These are phyloP conservation scores for Macaria notata DNA, from an alignment of 2,888 invertebrate genomes.

Conservation along the genomic window DNA sequence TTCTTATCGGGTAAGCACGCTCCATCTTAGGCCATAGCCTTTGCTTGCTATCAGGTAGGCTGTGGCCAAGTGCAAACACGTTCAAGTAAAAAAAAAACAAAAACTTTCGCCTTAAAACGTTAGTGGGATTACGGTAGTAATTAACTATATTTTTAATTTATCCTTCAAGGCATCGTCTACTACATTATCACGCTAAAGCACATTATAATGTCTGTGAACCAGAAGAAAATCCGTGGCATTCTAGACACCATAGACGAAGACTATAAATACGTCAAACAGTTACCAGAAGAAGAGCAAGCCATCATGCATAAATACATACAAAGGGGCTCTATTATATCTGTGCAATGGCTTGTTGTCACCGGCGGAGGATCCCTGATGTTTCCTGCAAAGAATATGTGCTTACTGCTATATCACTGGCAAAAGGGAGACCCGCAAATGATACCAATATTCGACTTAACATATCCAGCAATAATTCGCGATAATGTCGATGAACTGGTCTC, in stretches of 20 bases:
- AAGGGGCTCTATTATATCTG: slow-evolving; percentile 38
- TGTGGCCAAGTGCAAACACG: no score
- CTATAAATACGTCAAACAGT: slow-evolving; percentile 31
- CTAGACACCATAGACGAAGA: slow-evolving; percentile 45
- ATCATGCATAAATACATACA: slow-evolving; percentile 38
- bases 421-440: slow-evolving; percentile 37
- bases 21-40: no score
- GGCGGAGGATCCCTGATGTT: slow-evolving; percentile 15
- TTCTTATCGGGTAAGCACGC: no score
- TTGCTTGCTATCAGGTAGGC: no score
- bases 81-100: no score
- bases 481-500: slow-evolving; percentile 35
- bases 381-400: slow-evolving; percentile 30
- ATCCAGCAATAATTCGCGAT: slow-evolving; percentile 41
- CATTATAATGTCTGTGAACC: slow-evolving; percentile 37
- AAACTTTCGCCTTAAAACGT: no score
- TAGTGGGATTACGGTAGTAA: no score
- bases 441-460: slow-evolving; percentile 39
- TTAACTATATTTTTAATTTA: no score
- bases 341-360: slow-evolving; percentile 40
- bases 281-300: slow-evolving; percentile 34
- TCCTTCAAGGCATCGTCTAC: slow-evolving; percentile 14
- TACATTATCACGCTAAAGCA: slow-evolving; percentile 21
- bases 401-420: slow-evolving; percentile 36
- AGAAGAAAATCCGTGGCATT: slow-evolving; percentile 32